phyloP scores from a whole-genome alignment of 2,888 invertebrate genomes.

The Chrysodeixis includens region DNA sequence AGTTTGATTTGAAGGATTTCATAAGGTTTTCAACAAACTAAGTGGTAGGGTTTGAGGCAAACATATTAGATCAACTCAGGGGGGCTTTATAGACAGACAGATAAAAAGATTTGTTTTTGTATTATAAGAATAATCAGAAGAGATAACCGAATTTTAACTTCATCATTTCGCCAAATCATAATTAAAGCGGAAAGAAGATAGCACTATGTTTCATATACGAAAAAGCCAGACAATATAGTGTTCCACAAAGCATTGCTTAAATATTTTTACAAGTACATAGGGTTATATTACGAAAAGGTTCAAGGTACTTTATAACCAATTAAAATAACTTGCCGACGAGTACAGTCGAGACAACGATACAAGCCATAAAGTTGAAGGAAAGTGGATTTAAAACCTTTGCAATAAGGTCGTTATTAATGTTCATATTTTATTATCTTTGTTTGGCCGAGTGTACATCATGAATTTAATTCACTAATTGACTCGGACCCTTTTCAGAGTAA shows the following conservation, averaged over 20 bases:
- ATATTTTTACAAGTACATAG: background rate
- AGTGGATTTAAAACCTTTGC: background rate
- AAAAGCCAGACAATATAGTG: background rate
- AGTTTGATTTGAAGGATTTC: no score
- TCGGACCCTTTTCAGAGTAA: conserved; percentile 44
- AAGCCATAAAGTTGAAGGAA: background rate
- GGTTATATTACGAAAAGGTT: conserved; percentile 35
- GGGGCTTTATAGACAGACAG: no score
- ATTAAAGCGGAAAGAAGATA: background rate
- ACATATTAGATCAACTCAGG: no score
- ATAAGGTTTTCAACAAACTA: no score
- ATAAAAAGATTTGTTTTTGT: no score
- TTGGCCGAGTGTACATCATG: conserved; percentile 12
- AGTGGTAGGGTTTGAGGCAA: no score
- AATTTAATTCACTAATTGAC: conserved; percentile 53
- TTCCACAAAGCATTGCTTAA: background rate
- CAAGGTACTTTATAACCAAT: conserved; percentile 29
- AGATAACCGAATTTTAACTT: no score
- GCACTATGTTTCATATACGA: background rate
- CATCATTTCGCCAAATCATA: no score
- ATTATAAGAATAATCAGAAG: no score
- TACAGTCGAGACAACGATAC: background rate
- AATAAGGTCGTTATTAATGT: background rate
- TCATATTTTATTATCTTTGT: background rate
- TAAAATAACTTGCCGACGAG: conserved; percentile 47